phyloP scores from a whole-genome alignment of 53 echinoderm and acorn worm species.

The Zoroaster sp. region DNA sequence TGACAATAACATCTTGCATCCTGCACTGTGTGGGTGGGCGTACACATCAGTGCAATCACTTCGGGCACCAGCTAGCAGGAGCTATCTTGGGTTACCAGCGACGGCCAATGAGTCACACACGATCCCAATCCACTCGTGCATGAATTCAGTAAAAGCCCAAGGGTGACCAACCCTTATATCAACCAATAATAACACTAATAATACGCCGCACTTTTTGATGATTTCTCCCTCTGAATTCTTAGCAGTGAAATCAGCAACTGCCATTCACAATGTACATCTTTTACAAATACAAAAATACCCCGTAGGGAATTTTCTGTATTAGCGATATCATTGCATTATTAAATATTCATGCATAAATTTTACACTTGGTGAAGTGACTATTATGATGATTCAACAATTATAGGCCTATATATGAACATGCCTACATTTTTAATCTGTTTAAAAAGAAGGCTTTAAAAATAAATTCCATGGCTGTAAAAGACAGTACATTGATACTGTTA shows the following conservation, averaged over 20 bases:
- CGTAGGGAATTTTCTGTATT: neutral
- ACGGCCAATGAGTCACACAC: conserved; percentile 53
- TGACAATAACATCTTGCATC: neutral
- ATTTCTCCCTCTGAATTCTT: neutral
- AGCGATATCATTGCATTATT: neutral
- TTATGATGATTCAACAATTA: neutral
- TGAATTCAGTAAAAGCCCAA: neutral
- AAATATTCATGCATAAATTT: neutral
- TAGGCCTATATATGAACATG: neutral
- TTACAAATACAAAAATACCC: neutral
- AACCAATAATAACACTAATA: conserved; percentile 31
- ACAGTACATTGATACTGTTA: no score
- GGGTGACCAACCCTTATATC: conserved; percentile 19
- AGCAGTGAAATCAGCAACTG: neutral
- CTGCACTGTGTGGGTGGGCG: conserved; percentile 6
- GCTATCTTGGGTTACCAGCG: conserved; percentile 17
- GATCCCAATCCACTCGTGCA: conserved; percentile 5
- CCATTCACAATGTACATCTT: conserved; percentile 29
- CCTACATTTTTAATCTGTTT: neutral
- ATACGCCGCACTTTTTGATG: conserved; percentile 6
- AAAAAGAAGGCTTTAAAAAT: neutral
- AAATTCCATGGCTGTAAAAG: neutral
- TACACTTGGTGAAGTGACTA: neutral
- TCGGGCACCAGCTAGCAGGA: conserved; percentile 29
- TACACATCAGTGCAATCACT: neutral